These are phyloP conservation scores for Physocephala rufipes DNA, from an alignment of 2,888 invertebrate genomes.

Conservation along the genomic window DNA sequence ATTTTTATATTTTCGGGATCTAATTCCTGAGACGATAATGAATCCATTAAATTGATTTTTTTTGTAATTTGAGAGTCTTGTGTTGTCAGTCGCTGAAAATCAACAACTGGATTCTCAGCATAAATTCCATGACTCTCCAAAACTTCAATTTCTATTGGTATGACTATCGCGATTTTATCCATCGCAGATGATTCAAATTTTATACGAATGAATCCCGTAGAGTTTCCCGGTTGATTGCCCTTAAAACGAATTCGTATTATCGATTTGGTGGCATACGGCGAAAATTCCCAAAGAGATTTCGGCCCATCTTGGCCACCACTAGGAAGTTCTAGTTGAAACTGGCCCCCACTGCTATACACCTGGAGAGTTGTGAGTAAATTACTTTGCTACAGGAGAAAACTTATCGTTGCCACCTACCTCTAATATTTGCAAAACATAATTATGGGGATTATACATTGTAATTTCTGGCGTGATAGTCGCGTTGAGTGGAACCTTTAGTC, in stretches of 20 bases:
- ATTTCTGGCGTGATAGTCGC: constrained; percentile 89
- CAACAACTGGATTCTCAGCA: constrained; percentile 78
- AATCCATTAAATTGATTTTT: constrained; percentile 64
- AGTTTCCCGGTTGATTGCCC: constrained; percentile 80
- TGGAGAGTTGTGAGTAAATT: constrained; percentile 54
- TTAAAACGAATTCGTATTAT: constrained; percentile 87
- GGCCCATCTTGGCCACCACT: constrained; percentile 79
- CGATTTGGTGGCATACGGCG: constrained; percentile 86
- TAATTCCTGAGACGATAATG: constrained; percentile 53
- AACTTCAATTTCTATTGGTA: constrained; percentile 87
- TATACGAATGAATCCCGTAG: constrained; percentile 82
- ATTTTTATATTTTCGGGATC: constrained; percentile 43
- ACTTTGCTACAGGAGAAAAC: background rate
- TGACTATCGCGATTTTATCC: constrained; percentile 69
- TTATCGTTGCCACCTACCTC: constrained; percentile 68
- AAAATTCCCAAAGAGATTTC: constrained; percentile 88
- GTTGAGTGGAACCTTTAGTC: constrained; percentile 90
- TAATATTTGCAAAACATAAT: constrained; percentile 82
- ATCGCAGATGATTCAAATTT: constrained; percentile 51
- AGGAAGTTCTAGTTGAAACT: constrained; percentile 89
- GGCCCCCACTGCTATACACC: constrained; percentile 88
- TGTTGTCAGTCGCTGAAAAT: constrained; percentile 84
- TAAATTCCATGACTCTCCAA: constrained; percentile 76
- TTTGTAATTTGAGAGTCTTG: constrained; percentile 70
- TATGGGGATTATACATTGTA: constrained; percentile 94